These are phyloP conservation scores for Pogonus chalceus DNA, from an alignment of 1,140 invertebrate genomes.

Conservation along the genomic window DNA sequence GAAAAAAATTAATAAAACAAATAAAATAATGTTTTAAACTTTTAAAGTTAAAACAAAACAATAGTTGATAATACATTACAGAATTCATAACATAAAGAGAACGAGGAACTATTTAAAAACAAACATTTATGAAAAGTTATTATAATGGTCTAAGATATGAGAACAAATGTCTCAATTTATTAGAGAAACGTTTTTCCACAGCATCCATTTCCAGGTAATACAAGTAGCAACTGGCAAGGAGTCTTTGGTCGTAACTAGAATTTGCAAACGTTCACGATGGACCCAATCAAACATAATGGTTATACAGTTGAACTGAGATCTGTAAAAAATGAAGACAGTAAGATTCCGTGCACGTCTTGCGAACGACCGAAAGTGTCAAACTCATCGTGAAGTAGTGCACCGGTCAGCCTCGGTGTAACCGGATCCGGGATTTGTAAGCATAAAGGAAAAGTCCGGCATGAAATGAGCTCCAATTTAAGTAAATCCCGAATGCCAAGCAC, in stretches of 20 bases:
- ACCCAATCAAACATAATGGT: conserved; percentile 7
- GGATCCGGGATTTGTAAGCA: conserved; percentile 12
- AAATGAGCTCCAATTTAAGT: conserved; percentile 36
- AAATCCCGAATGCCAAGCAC: conserved; percentile 30
- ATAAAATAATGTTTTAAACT: no score
- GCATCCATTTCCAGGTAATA: no score
- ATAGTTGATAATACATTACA: no score
- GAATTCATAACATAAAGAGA: no score
- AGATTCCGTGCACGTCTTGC: conserved; percentile 12
- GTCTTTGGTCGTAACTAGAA: conserved; percentile 22
- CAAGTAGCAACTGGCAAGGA: no score
- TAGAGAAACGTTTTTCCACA: no score
- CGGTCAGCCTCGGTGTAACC: conserved; percentile 15
- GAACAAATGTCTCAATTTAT: no score
- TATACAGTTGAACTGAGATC: background rate
- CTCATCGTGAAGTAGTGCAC: conserved; percentile 13
- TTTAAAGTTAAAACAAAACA: no score
- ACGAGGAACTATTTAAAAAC: no score
- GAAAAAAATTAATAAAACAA: no score
- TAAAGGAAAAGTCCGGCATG: conserved; percentile 1
- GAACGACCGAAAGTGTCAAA: conserved; percentile 10
- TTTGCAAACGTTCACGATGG: background rate
- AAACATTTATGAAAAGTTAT: no score
- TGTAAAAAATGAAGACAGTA: conserved; percentile 5
- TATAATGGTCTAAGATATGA: no score